Base-by-base conservation (phyloP, 2,888 invertebrate species). In the Serripes groenlandicus region DNA sequence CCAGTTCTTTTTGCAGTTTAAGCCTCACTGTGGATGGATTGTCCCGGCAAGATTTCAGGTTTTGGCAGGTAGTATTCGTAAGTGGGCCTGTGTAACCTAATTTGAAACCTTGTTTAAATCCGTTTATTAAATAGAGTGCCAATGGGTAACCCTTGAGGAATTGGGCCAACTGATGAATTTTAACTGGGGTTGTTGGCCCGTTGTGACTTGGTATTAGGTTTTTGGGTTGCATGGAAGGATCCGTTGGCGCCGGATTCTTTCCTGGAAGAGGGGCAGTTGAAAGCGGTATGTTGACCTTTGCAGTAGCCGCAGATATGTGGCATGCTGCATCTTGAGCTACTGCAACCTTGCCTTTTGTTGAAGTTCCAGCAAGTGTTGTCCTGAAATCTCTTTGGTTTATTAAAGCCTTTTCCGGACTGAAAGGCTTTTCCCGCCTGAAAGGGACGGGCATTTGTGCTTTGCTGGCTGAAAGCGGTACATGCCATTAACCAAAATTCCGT, bases 401-500 rank as follows among this genome's bases (percentile, higher is more conserved):
- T 7, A 7, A 28, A 28, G 15, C 7, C 3, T 4, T 4, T 5
- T 32, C 28, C 4, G 75, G 52, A 26, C 21, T 35, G 72, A 49
- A 32, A 62, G 35, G 64, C 34, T 21, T 35, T n/a, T n/a, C n/a
- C n/a, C n/a, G n/a, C n/a, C n/a, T n/a, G n/a, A n/a, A n/a, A n/a
- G n/a, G n/a, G n/a, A n/a, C n/a, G 60, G 34, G 30, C n/a, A n/a
- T n/a, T n/a, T n/a, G n/a, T n/a, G n/a, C n/a, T 32, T 26, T 23
- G 18, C 18, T 32, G 1, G 3, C 21, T 23, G n/a, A 21, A 21
- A 4, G 54, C 23, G 42, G 78, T 75, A 32, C 30, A 56, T 1
- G 79, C 78, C 79, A 79, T 76, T 30, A 79, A 4, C 83, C 78
- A 83, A 23, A 75, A 78, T 42, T 75, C 78, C 9, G 68, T 76